A percentile compares a stretch with the other conserved stretches of the same genome.
phyloP scores from a whole-genome alignment of 2,888 invertebrate species.

The Hedya salicella region DNA sequence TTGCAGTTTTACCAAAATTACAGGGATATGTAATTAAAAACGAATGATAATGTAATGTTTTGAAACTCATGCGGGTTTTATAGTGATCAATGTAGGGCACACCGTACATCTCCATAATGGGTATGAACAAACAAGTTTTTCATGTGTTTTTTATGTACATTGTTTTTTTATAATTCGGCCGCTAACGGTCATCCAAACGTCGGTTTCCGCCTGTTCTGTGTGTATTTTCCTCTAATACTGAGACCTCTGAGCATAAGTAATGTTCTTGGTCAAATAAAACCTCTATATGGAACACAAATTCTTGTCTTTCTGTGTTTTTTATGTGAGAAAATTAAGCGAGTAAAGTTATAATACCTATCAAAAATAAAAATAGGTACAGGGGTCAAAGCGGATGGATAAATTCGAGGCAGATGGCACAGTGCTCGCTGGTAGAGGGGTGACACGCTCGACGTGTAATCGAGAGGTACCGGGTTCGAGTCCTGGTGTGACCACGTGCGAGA shows the following conservation, averaged over 20 bases:
- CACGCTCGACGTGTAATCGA: too few species aligned
- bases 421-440: too few species aligned
- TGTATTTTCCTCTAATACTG: constrained; percentile 8
- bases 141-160: not conserved
- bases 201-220: constrained; percentile 26
- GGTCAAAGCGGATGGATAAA: too few species aligned
- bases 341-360: too few species aligned
- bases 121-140: constrained; percentile 13
- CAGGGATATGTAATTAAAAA: constrained; percentile 33
- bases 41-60: constrained; percentile 25
- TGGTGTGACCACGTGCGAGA: too few species aligned
- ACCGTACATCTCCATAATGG: constrained; percentile 6
- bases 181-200: constrained; percentile 17
- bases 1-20: constrained; percentile 43
- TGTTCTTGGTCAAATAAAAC: too few species aligned
- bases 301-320: too few species aligned
- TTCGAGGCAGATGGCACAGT: too few species aligned
- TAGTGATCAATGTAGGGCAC: constrained; percentile 19
- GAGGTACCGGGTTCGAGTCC: too few species aligned
- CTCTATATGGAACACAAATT: too few species aligned
- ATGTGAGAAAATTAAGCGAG: too few species aligned
- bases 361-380: too few species aligned
- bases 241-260: not conserved
- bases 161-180: constrained; percentile 26
- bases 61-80: constrained; percentile 34